phyloP scores from a whole-genome alignment of 1,140 invertebrate species.

The Ips typographus region DNA sequence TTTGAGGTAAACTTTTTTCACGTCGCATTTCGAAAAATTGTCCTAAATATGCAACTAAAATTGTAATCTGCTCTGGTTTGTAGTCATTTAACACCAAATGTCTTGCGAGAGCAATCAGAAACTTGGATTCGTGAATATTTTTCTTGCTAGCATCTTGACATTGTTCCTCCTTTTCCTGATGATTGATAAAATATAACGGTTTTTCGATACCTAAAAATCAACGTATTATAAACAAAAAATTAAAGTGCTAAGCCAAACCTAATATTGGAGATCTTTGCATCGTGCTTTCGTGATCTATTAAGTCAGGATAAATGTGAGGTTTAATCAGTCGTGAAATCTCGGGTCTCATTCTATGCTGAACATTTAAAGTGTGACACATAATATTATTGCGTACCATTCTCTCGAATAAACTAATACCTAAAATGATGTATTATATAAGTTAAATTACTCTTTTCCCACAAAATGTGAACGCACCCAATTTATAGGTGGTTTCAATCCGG shows the following conservation, averaged over 20 bases:
- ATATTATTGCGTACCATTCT: conserved; percentile 65
- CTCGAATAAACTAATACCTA: conserved; percentile 75
- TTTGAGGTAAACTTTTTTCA: conserved; percentile 51
- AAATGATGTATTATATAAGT: background rate
- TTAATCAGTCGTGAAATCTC: conserved; percentile 63
- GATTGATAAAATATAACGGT: conserved; percentile 65
- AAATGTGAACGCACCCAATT: conserved; percentile 13
- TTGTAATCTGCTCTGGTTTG: conserved; percentile 61
- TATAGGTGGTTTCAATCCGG: conserved; percentile 58
- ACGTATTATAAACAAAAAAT: background rate
- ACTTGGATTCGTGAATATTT: conserved; percentile 63
- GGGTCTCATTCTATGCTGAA: conserved; percentile 70
- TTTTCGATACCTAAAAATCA: conserved; percentile 42
- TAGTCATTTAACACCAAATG: conserved; percentile 66
- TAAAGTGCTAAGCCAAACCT: conserved; percentile 41
- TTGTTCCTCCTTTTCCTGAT: conserved; percentile 56
- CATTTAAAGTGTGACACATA: conserved; percentile 55
- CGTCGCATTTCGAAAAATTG: conserved; percentile 60
- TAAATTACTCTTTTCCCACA: no score
- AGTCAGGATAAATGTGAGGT: conserved; percentile 62
- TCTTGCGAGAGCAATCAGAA: conserved; percentile 58
- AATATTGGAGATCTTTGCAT: conserved; percentile 54
- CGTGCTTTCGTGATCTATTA: conserved; percentile 60
- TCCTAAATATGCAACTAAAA: conserved; percentile 67
- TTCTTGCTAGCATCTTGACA: conserved; percentile 58